Conservation (phyloP, 2,888 invertebrate genomes). For the Stenodera caucasica region DNA sequence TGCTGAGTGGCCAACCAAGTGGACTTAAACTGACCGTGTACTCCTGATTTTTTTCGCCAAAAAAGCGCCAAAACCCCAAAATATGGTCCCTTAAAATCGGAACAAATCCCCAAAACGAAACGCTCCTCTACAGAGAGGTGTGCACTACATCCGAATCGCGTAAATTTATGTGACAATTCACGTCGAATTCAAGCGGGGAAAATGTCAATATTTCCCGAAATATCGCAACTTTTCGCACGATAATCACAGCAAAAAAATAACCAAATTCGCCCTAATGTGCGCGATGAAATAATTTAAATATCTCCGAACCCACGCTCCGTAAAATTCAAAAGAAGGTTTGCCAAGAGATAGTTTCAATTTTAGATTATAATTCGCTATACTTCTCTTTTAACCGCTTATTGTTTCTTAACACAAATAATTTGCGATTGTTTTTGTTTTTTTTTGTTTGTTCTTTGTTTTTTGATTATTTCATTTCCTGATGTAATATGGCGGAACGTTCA, state of each 20-base stretch:
- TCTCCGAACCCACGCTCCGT: conserved; percentile 32
- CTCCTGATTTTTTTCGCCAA: background rate
- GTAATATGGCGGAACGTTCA: conserved; percentile 43
- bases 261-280: conserved; percentile 16
- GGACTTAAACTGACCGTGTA: conserved; percentile 41
- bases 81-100: background rate
- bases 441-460: background rate
- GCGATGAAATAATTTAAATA: conserved; percentile 25
- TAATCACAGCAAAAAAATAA: too few species aligned
- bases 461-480: conserved; percentile 14
- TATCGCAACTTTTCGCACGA: too few species aligned
- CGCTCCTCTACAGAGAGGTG: too few species aligned
- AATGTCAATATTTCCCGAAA: conserved; percentile 15
- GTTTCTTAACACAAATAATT: conserved; percentile 24
- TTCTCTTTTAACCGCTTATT: conserved; percentile 28
- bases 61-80: background rate
- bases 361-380: conserved; percentile 34
- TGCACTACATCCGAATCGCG: too few species aligned
- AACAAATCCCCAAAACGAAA: conserved; percentile 5
- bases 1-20: conserved; percentile 49
- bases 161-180: conserved; percentile 17
- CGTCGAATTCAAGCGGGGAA: too few species aligned
- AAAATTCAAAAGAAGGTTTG: conserved; percentile 33
- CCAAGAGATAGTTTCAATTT: conserved; percentile 35
- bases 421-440: too few species aligned